Evolutionary conservation across 2,113 vertebrate species (phyloP), one percentile per base, ranked within the genome.

Genomic region (Gopherus flavomarginatus): DNA sequence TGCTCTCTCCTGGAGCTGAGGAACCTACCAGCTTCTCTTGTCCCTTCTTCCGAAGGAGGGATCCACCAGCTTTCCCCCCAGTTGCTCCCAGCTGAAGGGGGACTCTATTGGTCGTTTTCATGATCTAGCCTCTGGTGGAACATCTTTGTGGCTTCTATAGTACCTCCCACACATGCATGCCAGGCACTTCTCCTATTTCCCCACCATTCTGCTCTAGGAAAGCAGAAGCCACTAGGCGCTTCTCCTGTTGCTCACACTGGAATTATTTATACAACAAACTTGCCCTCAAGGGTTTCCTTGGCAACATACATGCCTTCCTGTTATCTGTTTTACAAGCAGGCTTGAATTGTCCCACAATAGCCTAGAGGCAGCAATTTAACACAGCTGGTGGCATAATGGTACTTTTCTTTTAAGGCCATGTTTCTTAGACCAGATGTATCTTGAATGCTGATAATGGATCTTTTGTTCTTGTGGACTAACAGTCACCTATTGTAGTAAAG

Each of bases 291-390:
- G 24, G 94, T 97, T 97, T 96, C 96, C 96, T 92, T 96, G 89
- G 89, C 89, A 97, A 96, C 97, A 57, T 79, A 93, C 92, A 54
- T 96, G 93, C 92, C 95, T 97, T 97, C 95, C 96, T 97, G 95
- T 85, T 95, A 97, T 97, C 96, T 97, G 6, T 96, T 97, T 97
- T 97, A 97, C 96, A 97, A 92, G 83, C 94, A 87, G 95, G 72
- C 86, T 95, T 87, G 81, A 97, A 96, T 92, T 97, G 96, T 94
- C 79, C 92, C 0, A 0, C 89, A 95, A 94, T 96, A 88, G 96
- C 94, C 94, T 57, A 42, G 79, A 96, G 96, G 94, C 95, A 97
- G 94, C 96, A 97, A 96, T 97, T 97, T 87, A 94, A 92, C 96
- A 92, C 97, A 97, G 96, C 96, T 97, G 96, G 96, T 96, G 90